Conservation (phyloP, 2,888 invertebrate genomes). For the Cephus spinipes region DNA sequence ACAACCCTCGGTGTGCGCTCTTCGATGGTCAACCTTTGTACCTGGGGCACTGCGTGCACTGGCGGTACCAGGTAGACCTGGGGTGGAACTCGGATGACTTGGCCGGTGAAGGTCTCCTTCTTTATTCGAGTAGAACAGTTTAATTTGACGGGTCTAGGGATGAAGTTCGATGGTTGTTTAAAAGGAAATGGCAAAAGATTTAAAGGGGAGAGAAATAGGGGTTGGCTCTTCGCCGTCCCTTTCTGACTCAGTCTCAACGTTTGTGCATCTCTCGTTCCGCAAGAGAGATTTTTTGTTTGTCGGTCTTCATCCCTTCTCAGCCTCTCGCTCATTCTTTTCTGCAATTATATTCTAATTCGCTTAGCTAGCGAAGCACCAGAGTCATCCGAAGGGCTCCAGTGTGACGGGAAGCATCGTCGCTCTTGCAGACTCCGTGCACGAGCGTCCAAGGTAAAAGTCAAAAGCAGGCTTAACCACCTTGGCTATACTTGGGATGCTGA, state of each 20-base stretch:
- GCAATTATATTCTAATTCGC: background rate
- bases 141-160: background rate
- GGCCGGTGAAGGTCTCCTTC: background rate
- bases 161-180: background rate
- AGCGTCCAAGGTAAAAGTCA: constrained; percentile 2
- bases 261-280: background rate
- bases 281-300: too few relatives aligned
- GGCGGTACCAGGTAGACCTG: background rate
- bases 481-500: constrained; percentile 39
- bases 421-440: background rate
- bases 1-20: background rate
- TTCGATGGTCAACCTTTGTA: background rate
- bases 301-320: too few relatives aligned
- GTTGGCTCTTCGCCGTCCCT: background rate
- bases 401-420: background rate
- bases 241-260: background rate
- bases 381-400: background rate
- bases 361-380: background rate
- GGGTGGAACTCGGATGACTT: background rate
- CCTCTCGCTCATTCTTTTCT: background rate
- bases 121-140: background rate
- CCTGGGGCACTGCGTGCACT: background rate
- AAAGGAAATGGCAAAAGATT: background rate
- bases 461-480: constrained; percentile 48
- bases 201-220: background rate